phyloP scores from a whole-genome alignment of 2,113 vertebrate species.

The Kryptolebias marmoratus region DNA sequence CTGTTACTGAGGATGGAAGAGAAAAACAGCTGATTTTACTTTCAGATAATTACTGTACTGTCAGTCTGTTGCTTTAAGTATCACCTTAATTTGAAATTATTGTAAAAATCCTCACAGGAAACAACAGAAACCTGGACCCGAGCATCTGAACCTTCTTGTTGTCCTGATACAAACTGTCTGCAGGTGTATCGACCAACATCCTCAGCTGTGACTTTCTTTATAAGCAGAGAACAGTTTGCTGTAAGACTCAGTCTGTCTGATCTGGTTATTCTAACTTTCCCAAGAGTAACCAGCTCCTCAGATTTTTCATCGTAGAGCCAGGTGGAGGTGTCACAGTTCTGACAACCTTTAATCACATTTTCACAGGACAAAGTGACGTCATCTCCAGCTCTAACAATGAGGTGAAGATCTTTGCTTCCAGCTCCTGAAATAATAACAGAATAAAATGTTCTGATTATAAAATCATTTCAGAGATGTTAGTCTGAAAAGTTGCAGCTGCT shows the following conservation, averaged over 20 bases:
- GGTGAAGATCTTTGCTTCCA: rapidly evolving
- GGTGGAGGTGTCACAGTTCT: not conserved
- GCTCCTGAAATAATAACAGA: slow-evolving; percentile 9
- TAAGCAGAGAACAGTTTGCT: slow-evolving; percentile 19
- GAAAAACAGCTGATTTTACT: not conserved
- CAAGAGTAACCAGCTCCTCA: rapidly evolving
- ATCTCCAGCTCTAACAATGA: slow-evolving; percentile 9
- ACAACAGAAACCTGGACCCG: not conserved
- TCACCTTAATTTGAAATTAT: not conserved
- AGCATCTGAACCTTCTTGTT: not conserved
- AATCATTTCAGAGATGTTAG: not conserved
- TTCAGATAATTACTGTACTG: not conserved
- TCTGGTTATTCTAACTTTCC: not conserved
- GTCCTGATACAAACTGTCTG: slow-evolving; percentile 2
- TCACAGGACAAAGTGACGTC: slow-evolving; percentile 15
- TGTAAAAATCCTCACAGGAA: not conserved
- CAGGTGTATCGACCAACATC: slow-evolving; percentile 11
- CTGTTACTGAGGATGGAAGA: not conserved
- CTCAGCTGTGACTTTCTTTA: slow-evolving; percentile 1
- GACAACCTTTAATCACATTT: not conserved
- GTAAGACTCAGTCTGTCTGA: slow-evolving; percentile 13
- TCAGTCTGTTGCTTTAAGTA: not conserved
- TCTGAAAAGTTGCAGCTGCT: not conserved
- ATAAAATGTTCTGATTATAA: not conserved
- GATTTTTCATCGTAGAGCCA: rapidly evolving